Evolutionary conservation across 2,797 vertebrate species (phyloP).

Genomic region (Tapera naevia): DNA sequence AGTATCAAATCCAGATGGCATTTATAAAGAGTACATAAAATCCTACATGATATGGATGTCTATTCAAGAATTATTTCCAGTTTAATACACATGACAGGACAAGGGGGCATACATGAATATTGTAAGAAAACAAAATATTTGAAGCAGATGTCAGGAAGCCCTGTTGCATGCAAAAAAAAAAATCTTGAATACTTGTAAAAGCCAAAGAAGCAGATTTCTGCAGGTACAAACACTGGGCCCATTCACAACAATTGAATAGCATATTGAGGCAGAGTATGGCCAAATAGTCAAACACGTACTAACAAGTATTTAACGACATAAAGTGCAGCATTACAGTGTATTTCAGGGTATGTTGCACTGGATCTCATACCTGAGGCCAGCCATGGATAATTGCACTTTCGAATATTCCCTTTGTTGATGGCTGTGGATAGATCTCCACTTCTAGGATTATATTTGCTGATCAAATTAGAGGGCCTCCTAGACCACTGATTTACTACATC

Average conservation of each 20-base stretch:
- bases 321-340: background rate
- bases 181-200: conserved; percentile 40
- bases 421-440: background rate
- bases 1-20: conserved; percentile 67
- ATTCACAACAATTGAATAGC: conserved; percentile 57
- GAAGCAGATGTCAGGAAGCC: conserved; percentile 77
- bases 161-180: conserved; percentile 20
- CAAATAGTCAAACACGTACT: conserved; percentile 7
- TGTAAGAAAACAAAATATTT: conserved; percentile 63
- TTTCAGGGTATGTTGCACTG: background rate
- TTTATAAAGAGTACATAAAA: conserved; percentile 60
- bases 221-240: conserved; percentile 64
- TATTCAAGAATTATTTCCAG: conserved; percentile 68
- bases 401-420: background rate
- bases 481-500: background rate
- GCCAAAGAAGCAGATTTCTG: conserved; percentile 43
- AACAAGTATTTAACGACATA: background rate
- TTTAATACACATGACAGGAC: conserved; percentile 68
- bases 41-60: conserved; percentile 62
- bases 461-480: background rate
- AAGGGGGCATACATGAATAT: conserved; percentile 71
- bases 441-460: background rate
- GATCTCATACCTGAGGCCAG: background rate
- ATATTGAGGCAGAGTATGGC: background rate
- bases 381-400: background rate